phyloP scores from a whole-genome alignment of 30 jellyfish, hydroid and myxozoan genomes.

The Aurelia coerulea region DNA sequence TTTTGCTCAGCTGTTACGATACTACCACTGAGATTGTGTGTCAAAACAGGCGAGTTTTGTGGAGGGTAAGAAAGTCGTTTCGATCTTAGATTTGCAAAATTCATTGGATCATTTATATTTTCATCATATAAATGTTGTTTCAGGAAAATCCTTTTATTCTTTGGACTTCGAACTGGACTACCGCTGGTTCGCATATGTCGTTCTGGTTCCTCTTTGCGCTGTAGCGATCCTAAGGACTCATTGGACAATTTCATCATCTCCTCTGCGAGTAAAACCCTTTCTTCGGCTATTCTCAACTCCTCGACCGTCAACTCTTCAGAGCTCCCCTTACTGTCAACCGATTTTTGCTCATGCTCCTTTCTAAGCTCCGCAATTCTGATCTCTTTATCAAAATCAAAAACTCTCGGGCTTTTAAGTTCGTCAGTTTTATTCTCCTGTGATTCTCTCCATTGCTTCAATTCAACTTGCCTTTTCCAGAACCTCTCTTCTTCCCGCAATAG shows the following conservation, averaged over 20 bases:
- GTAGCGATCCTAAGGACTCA: not conserved
- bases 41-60: not conserved
- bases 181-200: not conserved
- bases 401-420: slow-evolving; percentile 17
- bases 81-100: not conserved
- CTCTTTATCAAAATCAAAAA: slow-evolving; percentile 64
- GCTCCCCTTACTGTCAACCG: slow-evolving; percentile 1
- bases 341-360: slow-evolving; percentile 38
- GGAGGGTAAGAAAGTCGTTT: slow-evolving; percentile 60
- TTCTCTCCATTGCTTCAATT: slow-evolving; percentile 77
- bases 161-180: slow-evolving; percentile 7
- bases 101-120: not conserved
- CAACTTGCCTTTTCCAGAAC: slow-evolving; percentile 79
- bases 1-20: not conserved
- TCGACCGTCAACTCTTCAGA: slow-evolving; percentile 38
- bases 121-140: slow-evolving; percentile 28
- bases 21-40: not conserved
- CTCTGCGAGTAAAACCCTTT: slow-evolving; percentile 41
- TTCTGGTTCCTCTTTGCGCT: not conserved
- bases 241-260: slow-evolving; percentile 1
- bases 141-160: slow-evolving; percentile 18
- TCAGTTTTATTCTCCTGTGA: slow-evolving; percentile 52
- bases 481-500: slow-evolving; percentile 70
- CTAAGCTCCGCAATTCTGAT: slow-evolving; percentile 66
- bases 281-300: slow-evolving; percentile 64